A percentile compares a stretch with the other conserved stretches of the same genome.
These are phyloP conservation scores for Oceanodroma tethys DNA, from an alignment of 2,113 vertebrate species.

Conservation along the genomic window DNA sequence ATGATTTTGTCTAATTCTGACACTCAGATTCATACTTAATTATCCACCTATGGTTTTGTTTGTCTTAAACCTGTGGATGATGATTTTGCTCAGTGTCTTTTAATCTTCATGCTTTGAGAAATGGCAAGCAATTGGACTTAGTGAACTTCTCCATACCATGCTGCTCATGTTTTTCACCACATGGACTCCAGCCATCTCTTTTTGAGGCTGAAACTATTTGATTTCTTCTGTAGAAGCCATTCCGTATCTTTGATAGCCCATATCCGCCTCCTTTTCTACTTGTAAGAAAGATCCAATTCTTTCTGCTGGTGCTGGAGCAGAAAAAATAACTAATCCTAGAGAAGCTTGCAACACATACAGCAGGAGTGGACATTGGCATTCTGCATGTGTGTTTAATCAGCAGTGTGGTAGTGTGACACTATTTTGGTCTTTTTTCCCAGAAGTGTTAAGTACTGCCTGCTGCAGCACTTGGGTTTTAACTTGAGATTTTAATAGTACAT, in stretches of 20 bases:
- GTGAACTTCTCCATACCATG: background rate
- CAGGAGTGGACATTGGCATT: background rate
- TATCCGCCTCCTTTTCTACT: background rate
- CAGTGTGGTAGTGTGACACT: background rate
- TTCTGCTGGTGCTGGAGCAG: background rate
- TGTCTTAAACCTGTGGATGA: background rate
- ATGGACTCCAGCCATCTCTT: background rate
- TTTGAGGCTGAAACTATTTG: background rate
- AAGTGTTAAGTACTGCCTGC: background rate
- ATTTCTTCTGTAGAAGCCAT: background rate
- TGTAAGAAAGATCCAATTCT: background rate
- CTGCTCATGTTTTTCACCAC: background rate
- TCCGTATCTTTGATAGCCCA: background rate
- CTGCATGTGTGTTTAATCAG: background rate
- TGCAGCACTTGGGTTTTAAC: background rate
- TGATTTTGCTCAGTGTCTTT: background rate
- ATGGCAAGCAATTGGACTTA: background rate
- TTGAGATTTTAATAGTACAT: background rate
- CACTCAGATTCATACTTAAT: background rate
- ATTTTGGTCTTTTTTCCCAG: background rate
- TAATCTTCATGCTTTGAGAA: background rate
- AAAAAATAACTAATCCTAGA: background rate
- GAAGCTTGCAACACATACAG: background rate
- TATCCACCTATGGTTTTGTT: background rate
- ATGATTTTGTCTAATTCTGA: background rate